Conservation (phyloP, 2,797 vertebrate genomes). For the Rhyacichthys aspro region DNA sequence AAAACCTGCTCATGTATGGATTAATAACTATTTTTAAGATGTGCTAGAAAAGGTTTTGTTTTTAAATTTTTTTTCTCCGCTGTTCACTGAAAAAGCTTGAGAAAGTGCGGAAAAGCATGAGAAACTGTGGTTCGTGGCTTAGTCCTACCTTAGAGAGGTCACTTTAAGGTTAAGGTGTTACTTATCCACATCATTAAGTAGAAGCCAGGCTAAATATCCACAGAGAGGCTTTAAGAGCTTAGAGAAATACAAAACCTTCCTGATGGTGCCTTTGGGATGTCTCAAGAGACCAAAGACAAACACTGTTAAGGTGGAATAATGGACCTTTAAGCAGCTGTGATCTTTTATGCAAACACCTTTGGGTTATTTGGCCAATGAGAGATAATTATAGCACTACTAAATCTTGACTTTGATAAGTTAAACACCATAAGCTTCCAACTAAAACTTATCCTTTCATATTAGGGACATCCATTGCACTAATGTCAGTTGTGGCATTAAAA, state of each 20-base stretch:
- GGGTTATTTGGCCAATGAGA: slow-evolving; percentile 51
- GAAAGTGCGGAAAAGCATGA: too few species aligned
- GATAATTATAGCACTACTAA: slow-evolving; percentile 18
- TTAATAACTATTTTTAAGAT: not conserved
- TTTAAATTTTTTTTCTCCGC: too few species aligned
- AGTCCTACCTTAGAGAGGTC: not conserved
- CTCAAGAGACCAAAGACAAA: too few species aligned
- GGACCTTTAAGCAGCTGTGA: too few species aligned
- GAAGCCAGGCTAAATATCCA: not conserved
- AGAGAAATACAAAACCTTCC: not conserved
- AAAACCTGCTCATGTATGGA: too few species aligned
- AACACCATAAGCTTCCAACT: slow-evolving; percentile 14
- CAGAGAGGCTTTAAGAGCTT: not conserved
- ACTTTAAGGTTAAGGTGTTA: not conserved
- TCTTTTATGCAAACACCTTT: slow-evolving; percentile 16
- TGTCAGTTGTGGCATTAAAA: slow-evolving; percentile 30
- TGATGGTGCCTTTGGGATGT: too few species aligned
- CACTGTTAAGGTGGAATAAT: too few species aligned
- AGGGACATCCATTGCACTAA: slow-evolving; percentile 16
- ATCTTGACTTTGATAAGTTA: slow-evolving; percentile 17
- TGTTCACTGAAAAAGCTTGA: too few species aligned
- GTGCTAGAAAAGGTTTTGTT: too few species aligned
- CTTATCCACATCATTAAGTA: not conserved
- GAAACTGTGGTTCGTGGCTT: not conserved
- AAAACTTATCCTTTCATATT: slow-evolving; percentile 14